Evolutionary conservation across 2,113 vertebrate species (phyloP).

Genomic region (Protomyctophum bolini): DNA sequence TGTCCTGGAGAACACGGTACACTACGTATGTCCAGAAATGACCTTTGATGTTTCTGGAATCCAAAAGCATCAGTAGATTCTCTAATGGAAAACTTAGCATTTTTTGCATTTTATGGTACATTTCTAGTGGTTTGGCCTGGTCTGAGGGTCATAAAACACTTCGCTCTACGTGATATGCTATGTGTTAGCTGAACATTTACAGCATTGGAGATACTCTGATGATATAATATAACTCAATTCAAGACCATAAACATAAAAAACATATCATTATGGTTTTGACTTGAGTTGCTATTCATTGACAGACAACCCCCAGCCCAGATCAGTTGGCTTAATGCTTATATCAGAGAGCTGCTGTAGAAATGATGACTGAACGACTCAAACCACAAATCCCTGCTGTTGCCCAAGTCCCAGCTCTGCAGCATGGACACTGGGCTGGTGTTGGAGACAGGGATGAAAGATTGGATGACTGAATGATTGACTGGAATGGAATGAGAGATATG

Average conservation of each 20-base stretch:
- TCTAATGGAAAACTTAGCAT: not conserved
- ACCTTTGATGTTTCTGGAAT: not conserved
- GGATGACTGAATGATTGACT: too few species aligned
- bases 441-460: not conserved
- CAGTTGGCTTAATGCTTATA: constrained; percentile 13
- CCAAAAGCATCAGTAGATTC: constrained; percentile 1
- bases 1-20: not conserved
- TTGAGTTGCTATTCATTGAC: not conserved
- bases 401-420: constrained; percentile 4
- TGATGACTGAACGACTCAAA: constrained; percentile 36
- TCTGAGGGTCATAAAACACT: not conserved
- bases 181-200: not conserved
- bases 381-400: constrained; percentile 45
- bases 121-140: constrained; percentile 21
- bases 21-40: not conserved
- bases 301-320: not conserved
- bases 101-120: constrained; percentile 7
- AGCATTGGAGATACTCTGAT: not conserved
- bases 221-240: not conserved
- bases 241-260: too few species aligned
- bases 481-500: not conserved
- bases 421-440: constrained; percentile 8
- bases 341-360: constrained; percentile 45
- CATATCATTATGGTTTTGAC: not conserved
- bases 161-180: not conserved